Percentiles rank a stretch among this genome's conserved stretches.
Evolutionary conservation across 2,797 vertebrate genomes (phyloP).

Genomic region (Eptatretus atami): DNA sequence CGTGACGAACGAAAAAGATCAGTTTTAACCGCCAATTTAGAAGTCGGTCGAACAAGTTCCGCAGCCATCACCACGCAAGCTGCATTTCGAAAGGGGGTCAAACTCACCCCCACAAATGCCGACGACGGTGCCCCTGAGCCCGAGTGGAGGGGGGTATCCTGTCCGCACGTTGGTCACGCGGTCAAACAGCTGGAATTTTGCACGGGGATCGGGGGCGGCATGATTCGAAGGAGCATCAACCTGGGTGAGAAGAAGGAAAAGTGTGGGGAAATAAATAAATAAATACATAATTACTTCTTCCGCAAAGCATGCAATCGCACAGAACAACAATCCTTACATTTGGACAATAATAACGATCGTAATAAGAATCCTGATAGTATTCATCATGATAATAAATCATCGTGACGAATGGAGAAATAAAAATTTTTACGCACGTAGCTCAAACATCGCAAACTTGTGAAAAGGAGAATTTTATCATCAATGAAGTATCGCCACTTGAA

Average conservation of each 20-base stretch:
- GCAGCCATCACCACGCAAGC: not conserved
- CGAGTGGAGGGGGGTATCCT: slow-evolving; percentile 60
- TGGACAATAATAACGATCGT: too few species aligned
- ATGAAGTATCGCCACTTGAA: too few species aligned
- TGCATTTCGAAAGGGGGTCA: slow-evolving; percentile 6
- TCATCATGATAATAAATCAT: too few species aligned
- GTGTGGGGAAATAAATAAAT: slow-evolving; percentile 6
- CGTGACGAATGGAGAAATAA: too few species aligned
- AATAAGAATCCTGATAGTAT: too few species aligned
- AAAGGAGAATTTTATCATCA: too few species aligned
- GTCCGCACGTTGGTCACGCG: slow-evolving; percentile 70
- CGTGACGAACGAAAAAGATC: too few species aligned
- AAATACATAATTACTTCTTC: not conserved
- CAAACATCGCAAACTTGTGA: too few species aligned
- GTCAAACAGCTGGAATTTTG: slow-evolving; percentile 67
- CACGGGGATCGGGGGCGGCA: slow-evolving; percentile 47
- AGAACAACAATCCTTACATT: too few species aligned
- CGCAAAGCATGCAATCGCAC: not conserved
- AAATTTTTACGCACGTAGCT: too few species aligned
- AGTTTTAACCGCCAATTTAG: too few species aligned
- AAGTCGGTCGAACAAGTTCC: not conserved
- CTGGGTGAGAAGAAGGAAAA: slow-evolving; percentile 17
- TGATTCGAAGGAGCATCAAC: slow-evolving; percentile 67
- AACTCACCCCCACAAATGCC: slow-evolving; percentile 82
- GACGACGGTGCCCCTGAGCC: slow-evolving; percentile 57